Base-by-base conservation (phyloP, 2,113 vertebrate species). In the Podarcis raffonei region DNA sequence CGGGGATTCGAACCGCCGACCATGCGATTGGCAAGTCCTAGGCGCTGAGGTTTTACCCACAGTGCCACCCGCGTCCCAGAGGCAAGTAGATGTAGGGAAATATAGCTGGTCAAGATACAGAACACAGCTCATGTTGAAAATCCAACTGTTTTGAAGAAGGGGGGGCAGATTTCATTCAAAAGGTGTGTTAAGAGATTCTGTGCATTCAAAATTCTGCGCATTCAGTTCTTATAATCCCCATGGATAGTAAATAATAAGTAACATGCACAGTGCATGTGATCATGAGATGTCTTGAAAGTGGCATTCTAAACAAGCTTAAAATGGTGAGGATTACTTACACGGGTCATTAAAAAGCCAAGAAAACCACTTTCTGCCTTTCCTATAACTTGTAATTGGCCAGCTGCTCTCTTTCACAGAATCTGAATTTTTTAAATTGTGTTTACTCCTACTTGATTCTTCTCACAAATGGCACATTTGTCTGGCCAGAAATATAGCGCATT, bases 401-500 rank as follows among this genome's bases (percentile, higher is more conserved):
- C n/a, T 0, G 0, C 22, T 78, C 93, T 86, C 1, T 1, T 69
- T 68, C 74, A 65, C 37, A 66, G 87, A 65, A 85, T 57, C 79
- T 92, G 69, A 37, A 53, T 53, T 53, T 53, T 53, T 53, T 0
- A 12, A 53, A 53, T 53, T 53, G 48, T 53, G 1, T 83, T 90
- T 81, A 27, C 83, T 92, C 90, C 87, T 90, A 90, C 90, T 91
- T 83, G 91, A 48, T 42, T 91, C 87, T 93, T 62, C 27, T n/a
- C n/a, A n/a, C n/a, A 88, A 91, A 53, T 69, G 48, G 9, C 1
- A 48, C 85, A 83, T 76, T 92, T 86, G 2, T 25, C 74, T 89
- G 91, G 89, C 88, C 93, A 94, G 94, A 94, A 93, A 93, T 91
- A 84, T 81, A 69, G 86, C 59, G 13, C 0, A 0, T 92, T 94